These are phyloP conservation scores for Oreortyx pictus DNA, from an alignment of 2,797 vertebrate species.

Conservation along the genomic window DNA sequence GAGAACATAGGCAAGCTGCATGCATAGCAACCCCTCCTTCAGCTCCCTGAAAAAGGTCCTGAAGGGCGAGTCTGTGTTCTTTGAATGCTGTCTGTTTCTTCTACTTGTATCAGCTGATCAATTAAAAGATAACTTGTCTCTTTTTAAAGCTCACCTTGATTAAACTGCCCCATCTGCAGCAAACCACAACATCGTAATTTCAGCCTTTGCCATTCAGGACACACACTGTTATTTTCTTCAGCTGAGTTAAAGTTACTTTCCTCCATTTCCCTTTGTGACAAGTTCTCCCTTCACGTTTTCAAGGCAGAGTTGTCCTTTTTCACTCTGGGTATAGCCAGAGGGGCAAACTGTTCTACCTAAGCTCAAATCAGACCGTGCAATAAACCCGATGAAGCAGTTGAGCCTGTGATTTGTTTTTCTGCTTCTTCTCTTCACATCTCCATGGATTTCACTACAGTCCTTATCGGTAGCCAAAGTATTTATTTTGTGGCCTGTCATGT, in stretches of 20 bases:
- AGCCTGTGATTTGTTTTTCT: not conserved
- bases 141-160: slow-evolving; percentile 16
- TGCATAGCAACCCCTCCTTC: not conserved
- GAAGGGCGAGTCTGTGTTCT: not conserved
- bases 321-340: not conserved
- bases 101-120: slow-evolving; percentile 14
- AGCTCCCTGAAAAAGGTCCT: not conserved
- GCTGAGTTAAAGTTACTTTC: slow-evolving; percentile 15
- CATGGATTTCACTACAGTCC: not conserved
- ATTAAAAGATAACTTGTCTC: slow-evolving; percentile 17
- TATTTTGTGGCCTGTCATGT: slow-evolving; percentile 6
- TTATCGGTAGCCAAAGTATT: not conserved
- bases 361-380: slow-evolving; percentile 2
- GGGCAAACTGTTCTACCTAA: slow-evolving; percentile 35
- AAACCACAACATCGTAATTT: slow-evolving; percentile 2
- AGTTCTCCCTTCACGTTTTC: not conserved
- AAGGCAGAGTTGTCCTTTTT: not conserved
- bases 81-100: not conserved
- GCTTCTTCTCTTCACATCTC: not conserved
- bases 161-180: not conserved
- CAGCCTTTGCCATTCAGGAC: not conserved
- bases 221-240: not conserved
- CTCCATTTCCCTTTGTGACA: not conserved
- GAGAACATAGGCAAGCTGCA: not conserved
- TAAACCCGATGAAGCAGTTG: not conserved